Conservation (phyloP, 2,888 invertebrate species). For the Microctonus hyperodae region DNA sequence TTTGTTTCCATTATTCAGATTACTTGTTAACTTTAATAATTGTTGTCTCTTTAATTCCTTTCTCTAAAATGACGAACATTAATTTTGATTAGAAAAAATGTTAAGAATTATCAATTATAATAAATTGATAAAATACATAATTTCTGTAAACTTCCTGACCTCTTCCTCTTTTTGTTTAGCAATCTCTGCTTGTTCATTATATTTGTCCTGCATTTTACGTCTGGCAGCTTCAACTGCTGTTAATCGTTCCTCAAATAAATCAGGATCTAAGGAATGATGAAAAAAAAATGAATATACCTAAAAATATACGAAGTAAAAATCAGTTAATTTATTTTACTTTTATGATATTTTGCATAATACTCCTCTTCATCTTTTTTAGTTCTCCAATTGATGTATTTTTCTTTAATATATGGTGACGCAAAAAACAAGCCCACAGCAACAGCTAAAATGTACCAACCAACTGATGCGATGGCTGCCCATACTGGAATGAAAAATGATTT, state of each 20-base stretch:
- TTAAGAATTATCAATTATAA: constrained; percentile 11
- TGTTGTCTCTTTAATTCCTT: constrained; percentile 55
- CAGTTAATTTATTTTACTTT: too few relatives aligned
- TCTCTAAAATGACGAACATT: constrained; percentile 46
- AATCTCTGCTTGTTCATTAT: constrained; percentile 54
- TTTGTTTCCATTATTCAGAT: constrained; percentile 53
- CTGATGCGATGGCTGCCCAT: constrained; percentile 47
- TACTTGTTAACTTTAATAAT: constrained; percentile 50
- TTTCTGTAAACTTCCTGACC: constrained; percentile 46
- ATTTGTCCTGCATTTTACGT: constrained; percentile 62
- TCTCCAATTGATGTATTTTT: constrained; percentile 55
- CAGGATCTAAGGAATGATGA: constrained; percentile 59
- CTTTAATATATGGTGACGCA: constrained; percentile 55
- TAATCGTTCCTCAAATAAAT: constrained; percentile 57
- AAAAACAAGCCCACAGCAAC: constrained; percentile 50
- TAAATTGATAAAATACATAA: too few relatives aligned
- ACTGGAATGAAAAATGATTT: constrained; percentile 38
- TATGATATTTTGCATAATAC: constrained; percentile 64
- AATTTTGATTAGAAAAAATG: constrained; percentile 18
- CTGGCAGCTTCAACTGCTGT: constrained; percentile 59
- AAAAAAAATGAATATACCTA: neutral
- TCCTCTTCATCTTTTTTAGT: constrained; percentile 56
- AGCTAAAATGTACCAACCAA: constrained; percentile 62
- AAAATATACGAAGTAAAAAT: constrained; percentile 13
- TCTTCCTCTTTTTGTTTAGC: constrained; percentile 58